phyloP scores from a whole-genome alignment of 2,113 vertebrate genomes.

The Lophotis ruficrista region DNA sequence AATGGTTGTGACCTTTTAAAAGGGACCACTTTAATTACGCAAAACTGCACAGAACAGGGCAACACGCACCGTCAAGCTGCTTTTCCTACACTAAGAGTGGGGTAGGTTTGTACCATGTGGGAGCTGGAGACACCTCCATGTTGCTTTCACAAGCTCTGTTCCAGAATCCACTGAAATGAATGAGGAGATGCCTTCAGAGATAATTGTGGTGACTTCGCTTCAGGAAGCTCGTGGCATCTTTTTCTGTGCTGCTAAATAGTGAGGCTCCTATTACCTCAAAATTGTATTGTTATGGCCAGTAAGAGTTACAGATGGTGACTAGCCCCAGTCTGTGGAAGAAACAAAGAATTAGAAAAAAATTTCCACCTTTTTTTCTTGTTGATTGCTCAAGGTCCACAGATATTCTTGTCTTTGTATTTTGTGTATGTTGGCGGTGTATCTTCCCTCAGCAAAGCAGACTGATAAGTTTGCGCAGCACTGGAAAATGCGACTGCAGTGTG shows the following conservation, averaged over 20 bases:
- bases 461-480: neutral
- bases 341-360: neutral
- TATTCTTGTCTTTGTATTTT: neutral
- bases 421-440: neutral
- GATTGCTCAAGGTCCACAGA: neutral
- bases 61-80: neutral
- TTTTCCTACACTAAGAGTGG: rapidly evolving
- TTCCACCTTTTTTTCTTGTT: neutral
- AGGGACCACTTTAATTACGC: neutral
- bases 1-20: neutral
- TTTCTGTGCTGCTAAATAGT: neutral
- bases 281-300: neutral
- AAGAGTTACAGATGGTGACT: neutral
- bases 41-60: neutral
- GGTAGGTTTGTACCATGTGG: neutral
- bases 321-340: neutral
- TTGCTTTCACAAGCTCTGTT: neutral
- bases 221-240: neutral
- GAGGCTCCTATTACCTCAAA: neutral
- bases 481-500: neutral
- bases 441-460: neutral
- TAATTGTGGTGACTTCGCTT: neutral
- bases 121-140: neutral
- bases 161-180: neutral
- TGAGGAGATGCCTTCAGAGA: neutral